Evolutionary conservation across 23 tunicate species (phyloP), one percentile per base, ranked within the genome.

Genomic region (Oikopleura vanhoeffeni): DNA sequence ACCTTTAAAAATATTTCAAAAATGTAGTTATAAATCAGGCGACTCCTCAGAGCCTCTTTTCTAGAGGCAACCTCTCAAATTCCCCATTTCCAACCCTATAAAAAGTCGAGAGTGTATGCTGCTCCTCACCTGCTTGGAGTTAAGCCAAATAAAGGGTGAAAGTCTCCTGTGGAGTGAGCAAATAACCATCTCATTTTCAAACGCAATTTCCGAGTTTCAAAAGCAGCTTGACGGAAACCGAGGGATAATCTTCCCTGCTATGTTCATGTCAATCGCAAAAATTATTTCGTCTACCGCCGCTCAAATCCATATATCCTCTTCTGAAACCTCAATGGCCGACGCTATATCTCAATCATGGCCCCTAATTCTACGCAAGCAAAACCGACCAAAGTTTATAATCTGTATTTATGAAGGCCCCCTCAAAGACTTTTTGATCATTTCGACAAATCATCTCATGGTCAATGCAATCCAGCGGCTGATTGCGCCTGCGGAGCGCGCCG

Each of bases 21-120:
- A n/a, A n/a, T n/a, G n/a, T n/a, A n/a, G n/a, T n/a, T n/a, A n/a
- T n/a, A n/a, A n/a, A n/a, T n/a, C n/a, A n/a, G n/a, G n/a, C n/a
- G n/a, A n/a, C n/a, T n/a, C n/a, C n/a, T n/a, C n/a, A n/a, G n/a
- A n/a, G n/a, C n/a, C n/a, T n/a, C n/a, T n/a, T n/a, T n/a, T n/a
- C n/a, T n/a, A n/a, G n/a, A n/a, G n/a, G n/a, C n/a, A n/a, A n/a
- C n/a, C n/a, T n/a, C n/a, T n/a, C n/a, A n/a, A n/a, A n/a, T n/a
- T n/a, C n/a, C n/a, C n/a, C n/a, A n/a, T n/a, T n/a, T n/a, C n/a
- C n/a, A n/a, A n/a, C n/a, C n/a, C n/a, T n/a, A n/a, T n/a, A n/a
- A n/a, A n/a, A n/a, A n/a, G 64, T 49, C 64, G 64, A 24, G 64
- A 49, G 64, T 49, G 64, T 49, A 49, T 49, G 64, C 64, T 49